Evolutionary conservation across 1,140 invertebrate genomes (phyloP).

Genomic region (Watersipora subatra): DNA sequence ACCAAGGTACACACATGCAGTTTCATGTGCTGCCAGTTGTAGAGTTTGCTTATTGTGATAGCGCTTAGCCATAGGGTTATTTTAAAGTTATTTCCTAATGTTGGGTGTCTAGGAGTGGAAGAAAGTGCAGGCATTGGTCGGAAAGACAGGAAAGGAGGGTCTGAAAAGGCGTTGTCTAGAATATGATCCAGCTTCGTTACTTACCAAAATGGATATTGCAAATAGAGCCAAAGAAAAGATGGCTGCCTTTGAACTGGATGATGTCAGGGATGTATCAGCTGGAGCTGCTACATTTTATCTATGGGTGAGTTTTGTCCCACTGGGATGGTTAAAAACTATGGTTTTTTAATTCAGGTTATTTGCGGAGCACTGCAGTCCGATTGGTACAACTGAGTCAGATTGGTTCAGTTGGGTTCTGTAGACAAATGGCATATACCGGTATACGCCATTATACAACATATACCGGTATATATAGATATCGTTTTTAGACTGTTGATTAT

Average conservation of each 20-base stretch:
- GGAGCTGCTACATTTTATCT: slow-evolving; percentile 37
- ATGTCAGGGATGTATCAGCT: slow-evolving; percentile 33
- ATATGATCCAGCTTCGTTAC: slow-evolving; percentile 21
- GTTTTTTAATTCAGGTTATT: neutral
- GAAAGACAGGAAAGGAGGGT: slow-evolving; percentile 36
- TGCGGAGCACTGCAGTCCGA: neutral
- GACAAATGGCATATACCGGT: neutral
- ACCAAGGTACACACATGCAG: slow-evolving; percentile 24
- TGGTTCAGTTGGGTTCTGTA: neutral
- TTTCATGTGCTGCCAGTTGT: neutral
- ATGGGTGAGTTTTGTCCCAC: slow-evolving; percentile 22
- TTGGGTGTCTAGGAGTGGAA: slow-evolving; percentile 26
- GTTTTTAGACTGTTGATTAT: too few relatives aligned
- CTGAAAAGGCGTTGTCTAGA: slow-evolving; percentile 30
- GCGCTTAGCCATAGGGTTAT: neutral
- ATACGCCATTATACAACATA: too few relatives aligned
- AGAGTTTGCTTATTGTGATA: neutral
- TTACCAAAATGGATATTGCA: slow-evolving; percentile 11
- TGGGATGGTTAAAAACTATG: neutral
- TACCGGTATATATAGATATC: too few relatives aligned
- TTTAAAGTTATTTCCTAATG: neutral
- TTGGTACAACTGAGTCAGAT: neutral
- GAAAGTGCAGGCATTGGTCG: slow-evolving; percentile 30
- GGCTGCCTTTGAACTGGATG: slow-evolving; percentile 26
- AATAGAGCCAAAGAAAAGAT: slow-evolving; percentile 22